A percentile compares a stretch with the other conserved stretches of the same genome.
Evolutionary conservation across 2,888 invertebrate genomes (phyloP).

Genomic region (Drosophila anomelani): DNA sequence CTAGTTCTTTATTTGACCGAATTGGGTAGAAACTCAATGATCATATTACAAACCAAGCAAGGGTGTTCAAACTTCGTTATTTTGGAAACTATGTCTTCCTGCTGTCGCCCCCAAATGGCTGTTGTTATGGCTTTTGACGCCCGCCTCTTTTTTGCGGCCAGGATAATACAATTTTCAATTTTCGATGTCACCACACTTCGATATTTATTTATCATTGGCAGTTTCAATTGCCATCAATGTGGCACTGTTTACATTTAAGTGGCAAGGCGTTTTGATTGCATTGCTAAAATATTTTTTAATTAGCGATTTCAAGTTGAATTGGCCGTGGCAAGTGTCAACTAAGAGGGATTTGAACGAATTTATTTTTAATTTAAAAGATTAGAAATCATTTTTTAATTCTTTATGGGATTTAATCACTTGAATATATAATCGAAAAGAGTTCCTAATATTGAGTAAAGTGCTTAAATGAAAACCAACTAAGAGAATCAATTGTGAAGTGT

Average conservation of each 20-base stretch:
- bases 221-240: constrained; percentile 34
- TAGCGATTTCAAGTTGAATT: constrained; percentile 4
- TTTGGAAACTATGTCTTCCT: constrained; percentile 38
- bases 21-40: not conserved
- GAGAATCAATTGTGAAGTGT: not conserved
- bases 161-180: constrained; percentile 39
- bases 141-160: constrained; percentile 12
- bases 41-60: not conserved
- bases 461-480: not conserved
- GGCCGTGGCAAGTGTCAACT: not conserved
- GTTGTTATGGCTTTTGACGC: constrained; percentile 16
- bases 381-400: not conserved
- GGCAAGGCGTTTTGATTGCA: constrained; percentile 9
- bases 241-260: constrained; percentile 28
- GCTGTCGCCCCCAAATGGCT: constrained; percentile 7
- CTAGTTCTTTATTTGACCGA: not conserved
- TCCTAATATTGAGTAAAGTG: not conserved
- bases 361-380: not conserved
- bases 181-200: constrained; percentile 24
- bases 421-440: not conserved
- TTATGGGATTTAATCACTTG: no score
- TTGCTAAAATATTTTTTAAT: constrained; percentile 33
- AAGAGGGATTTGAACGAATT: not conserved
- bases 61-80: not conserved
- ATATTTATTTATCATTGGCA: constrained; percentile 35